phyloP scores from a whole-genome alignment of 2,888 invertebrate species.

The Laothoe populi region DNA sequence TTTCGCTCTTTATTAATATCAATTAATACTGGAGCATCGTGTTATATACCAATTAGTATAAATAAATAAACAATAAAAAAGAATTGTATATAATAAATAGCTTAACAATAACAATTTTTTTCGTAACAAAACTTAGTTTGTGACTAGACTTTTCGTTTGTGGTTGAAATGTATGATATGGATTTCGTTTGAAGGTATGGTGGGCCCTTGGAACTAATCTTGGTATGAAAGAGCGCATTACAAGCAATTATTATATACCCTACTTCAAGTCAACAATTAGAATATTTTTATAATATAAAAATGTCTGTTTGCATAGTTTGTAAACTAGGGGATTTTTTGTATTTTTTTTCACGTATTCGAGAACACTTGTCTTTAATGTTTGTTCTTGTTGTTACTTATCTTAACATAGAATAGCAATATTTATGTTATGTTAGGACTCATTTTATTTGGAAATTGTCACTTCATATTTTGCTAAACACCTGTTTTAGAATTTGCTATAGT shows the following conservation, averaged over 20 bases:
- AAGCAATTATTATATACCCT: too few species aligned
- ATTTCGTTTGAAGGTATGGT: background rate
- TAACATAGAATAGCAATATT: too few species aligned
- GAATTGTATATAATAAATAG: conserved; percentile 73
- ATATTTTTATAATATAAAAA: too few species aligned
- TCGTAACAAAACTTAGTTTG: conserved; percentile 55
- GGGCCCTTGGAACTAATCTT: background rate
- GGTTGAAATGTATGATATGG: conserved; percentile 38
- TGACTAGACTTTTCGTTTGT: conserved; percentile 67
- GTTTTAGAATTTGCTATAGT: background rate
- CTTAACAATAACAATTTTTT: conserved; percentile 69
- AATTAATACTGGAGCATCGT: conserved; percentile 73
- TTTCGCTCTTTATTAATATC: conserved; percentile 71
- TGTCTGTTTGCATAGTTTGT: too few species aligned
- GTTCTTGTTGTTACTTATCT: too few species aligned
- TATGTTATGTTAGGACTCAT: too few species aligned
- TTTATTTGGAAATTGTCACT: too few species aligned
- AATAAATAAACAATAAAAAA: conserved; percentile 75
- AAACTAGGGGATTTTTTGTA: too few species aligned
- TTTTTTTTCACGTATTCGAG: too few species aligned
- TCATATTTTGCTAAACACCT: too few species aligned
- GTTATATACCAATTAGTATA: conserved; percentile 64
- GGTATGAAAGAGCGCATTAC: background rate
- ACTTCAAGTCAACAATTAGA: too few species aligned
- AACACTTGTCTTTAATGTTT: too few species aligned